These are phyloP conservation scores for Sesia apiformis DNA, from an alignment of 2,888 invertebrate species.

Conservation along the genomic window DNA sequence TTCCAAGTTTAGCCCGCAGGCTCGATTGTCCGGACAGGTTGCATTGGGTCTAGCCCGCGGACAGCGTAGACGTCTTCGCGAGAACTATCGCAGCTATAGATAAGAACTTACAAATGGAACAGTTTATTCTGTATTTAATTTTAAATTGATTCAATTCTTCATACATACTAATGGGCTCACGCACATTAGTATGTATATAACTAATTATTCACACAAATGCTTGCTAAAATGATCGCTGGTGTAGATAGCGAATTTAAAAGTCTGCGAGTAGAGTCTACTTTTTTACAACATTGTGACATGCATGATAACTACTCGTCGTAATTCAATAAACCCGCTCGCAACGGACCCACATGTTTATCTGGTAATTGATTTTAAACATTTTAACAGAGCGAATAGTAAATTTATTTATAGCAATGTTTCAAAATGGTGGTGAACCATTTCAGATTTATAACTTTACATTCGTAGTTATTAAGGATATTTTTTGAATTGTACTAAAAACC, in stretches of 20 bases:
- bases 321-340: neutral
- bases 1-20: slow-evolving; percentile 30
- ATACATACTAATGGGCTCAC: neutral
- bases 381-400: neutral
- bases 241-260: neutral
- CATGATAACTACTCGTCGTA: neutral
- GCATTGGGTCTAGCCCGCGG: slow-evolving; percentile 26
- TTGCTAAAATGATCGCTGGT: neutral
- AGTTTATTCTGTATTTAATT: slow-evolving; percentile 26
- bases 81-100: slow-evolving; percentile 21
- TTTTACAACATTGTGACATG: neutral
- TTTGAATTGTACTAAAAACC: too few species aligned
- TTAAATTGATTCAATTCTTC: slow-evolving; percentile 12
- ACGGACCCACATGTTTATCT: neutral
- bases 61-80: slow-evolving; percentile 13
- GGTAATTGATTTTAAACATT: neutral
- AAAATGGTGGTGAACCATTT: too few species aligned
- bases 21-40: slow-evolving; percentile 17
- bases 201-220: neutral
- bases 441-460: too few species aligned
- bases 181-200: neutral
- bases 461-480: too few species aligned
- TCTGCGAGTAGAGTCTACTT: neutral
- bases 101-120: slow-evolving; percentile 34
- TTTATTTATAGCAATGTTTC: too few species aligned